phyloP scores from a whole-genome alignment of 2,888 invertebrate genomes.

The Tinea semifulvella region DNA sequence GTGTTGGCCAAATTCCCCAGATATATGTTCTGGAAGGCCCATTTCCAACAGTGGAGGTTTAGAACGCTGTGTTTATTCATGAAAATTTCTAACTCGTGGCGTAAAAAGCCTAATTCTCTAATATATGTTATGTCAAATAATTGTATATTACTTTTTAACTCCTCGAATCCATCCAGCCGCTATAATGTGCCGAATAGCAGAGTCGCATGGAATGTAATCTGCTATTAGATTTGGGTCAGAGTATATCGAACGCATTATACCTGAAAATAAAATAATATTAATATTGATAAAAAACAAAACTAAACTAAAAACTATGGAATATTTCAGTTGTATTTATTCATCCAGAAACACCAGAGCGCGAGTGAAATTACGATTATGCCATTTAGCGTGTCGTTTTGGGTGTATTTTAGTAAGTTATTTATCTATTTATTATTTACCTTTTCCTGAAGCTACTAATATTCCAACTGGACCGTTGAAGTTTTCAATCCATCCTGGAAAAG shows the following conservation, averaged over 20 bases:
- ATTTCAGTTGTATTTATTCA: no score
- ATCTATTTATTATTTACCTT: slow-evolving; percentile 64
- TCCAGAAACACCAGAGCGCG: no score
- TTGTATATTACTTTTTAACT: slow-evolving; percentile 52
- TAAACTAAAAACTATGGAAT: not conserved
- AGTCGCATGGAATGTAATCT: slow-evolving; percentile 86
- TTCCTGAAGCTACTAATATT: slow-evolving; percentile 74
- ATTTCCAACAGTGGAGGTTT: no score
- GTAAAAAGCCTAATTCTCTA: no score
- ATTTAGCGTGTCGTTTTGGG: no score
- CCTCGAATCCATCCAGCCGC: slow-evolving; percentile 75
- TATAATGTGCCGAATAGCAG: slow-evolving; percentile 77
- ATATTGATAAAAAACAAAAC: not conserved
- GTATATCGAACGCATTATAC: slow-evolving; percentile 76
- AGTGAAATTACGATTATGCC: no score
- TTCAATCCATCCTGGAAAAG: slow-evolving; percentile 85
- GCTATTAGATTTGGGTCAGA: slow-evolving; percentile 67
- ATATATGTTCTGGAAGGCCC: no score
- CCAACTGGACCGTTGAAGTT: slow-evolving; percentile 92
- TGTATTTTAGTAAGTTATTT: no score
- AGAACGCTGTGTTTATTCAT: no score
- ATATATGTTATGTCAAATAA: no score
- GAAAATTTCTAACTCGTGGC: no score
- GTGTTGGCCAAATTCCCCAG: no score
- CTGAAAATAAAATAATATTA: slow-evolving; percentile 34